Evolutionary conservation across 2,113 vertebrate genomes (phyloP), one percentile per base, ranked within the genome.

Genomic region (Rhinichthys klamathensis): DNA sequence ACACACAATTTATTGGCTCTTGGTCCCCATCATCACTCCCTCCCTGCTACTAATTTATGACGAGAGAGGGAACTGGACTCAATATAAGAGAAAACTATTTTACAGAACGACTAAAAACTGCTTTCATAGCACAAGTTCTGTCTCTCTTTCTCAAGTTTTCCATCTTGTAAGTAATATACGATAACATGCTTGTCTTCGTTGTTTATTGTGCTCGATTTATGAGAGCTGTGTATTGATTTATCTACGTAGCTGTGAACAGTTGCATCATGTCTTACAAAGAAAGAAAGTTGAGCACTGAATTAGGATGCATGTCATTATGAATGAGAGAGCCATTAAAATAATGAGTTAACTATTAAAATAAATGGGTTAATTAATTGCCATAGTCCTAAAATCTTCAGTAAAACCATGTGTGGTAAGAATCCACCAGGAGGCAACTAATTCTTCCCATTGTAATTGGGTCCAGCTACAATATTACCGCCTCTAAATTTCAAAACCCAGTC

Each of bases 1-100:
- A 82, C 4, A 67, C 87, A 80, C 88, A 89, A 93, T 95, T 94
- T 93, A 94, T 88, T 44, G 90, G 86, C 91, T 84, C 86, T 25
- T 56, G 85, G 86, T 86, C 87, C 82, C 89, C 60, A 84, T 87
- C 83, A 27, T 81, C 51, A 88, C n/a, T 30, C 30, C 1, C 85
- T 89, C 86, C 89, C 90, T 81, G 80, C 75, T 85, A 78, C 87
- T 85, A 89, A 86, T 88, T 89, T 83, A 85, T 88, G 89, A 25
- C 46, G 51, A 86, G 85, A 27, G 79, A 84, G 82, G 79, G 84
- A 89, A 27, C 27, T 35, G 35, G 87, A 92, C 89, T 91, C 89
- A 89, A 93, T 93, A 92, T 93, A 92, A 82, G 32, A 56, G 81
- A 87, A 87, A 41, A 38, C 89, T 87, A 89, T 84, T 88, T 60